Evolutionary conservation across 2,888 invertebrate genomes (phyloP).

Genomic region (Heliconius aoede): DNA sequence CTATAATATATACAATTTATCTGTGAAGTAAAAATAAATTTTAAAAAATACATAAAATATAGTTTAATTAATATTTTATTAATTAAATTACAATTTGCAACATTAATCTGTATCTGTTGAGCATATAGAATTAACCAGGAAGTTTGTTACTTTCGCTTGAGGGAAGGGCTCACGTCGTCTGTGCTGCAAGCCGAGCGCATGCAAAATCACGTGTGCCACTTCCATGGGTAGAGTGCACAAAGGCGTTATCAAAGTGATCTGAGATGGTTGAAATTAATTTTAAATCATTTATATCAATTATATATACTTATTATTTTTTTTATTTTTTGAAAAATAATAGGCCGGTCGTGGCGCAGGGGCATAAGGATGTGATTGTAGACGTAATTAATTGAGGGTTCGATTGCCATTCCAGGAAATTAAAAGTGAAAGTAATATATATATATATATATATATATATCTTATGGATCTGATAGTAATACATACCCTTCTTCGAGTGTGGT

Average conservation of each 20-base stretch:
- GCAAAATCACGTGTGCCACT: constrained; percentile 66
- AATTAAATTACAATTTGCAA: background rate
- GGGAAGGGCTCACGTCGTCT: constrained; percentile 50
- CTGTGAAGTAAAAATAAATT: background rate
- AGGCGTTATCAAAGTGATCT: constrained; percentile 71
- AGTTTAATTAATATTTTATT: background rate
- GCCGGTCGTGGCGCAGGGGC: too few species aligned
- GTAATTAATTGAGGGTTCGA: too few species aligned
- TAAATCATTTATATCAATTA: too few species aligned
- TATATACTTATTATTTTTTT: too few species aligned
- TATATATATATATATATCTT: too few species aligned
- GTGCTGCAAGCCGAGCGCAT: constrained; percentile 65
- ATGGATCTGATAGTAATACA: background rate
- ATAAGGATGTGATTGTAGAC: too few species aligned
- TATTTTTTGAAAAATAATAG: too few species aligned
- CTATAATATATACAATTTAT: too few species aligned
- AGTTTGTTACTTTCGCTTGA: constrained; percentile 43
- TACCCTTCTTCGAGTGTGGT: constrained; percentile 35
- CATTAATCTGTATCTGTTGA: background rate
- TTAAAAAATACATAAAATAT: background rate
- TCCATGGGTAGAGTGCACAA: constrained; percentile 63
- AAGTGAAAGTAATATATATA: too few species aligned
- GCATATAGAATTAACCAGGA: constrained; percentile 50
- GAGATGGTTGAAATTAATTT: constrained; percentile 29
- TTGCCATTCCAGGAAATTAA: too few species aligned